Evolutionary conservation across 2,113 vertebrate species (phyloP), one percentile per base, ranked within the genome.

Genomic region (Rhea pennata): DNA sequence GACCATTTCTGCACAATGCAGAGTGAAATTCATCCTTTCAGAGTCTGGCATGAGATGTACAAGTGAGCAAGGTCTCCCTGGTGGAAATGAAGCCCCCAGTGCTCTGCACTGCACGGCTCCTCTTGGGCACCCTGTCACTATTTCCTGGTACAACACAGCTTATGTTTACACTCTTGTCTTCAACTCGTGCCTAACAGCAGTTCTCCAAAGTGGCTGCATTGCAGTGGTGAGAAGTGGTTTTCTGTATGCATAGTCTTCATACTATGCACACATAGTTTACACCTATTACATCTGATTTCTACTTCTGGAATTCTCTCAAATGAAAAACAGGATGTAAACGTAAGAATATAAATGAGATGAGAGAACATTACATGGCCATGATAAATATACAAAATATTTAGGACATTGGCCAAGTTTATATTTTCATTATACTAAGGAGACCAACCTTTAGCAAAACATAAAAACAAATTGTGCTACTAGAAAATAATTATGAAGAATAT

Each of bases 1-100:
- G 21, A 26, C 78, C 42, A n/a, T 66, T 84, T n/a, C 11, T 0
- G 14, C 65, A 51, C 40, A 23, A 12, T 61, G 3, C 8, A 71
- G n/a, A 77, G 65, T 50, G 9, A 48, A 0, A 3, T 3, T 15
- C 26, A 53, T 24, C 2, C 0, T 16, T 39, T 48, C 2, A 4
- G 44, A 44, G 36, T 9, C 24, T 31, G 26, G 42, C 24, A 14
- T 0, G 0, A 50, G 44, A 27, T 19, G 23, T 2, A 2, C 22
- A 13, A 3, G 3, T 1, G n/a, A 23, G 31, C 2, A 11, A 46
- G 44, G 33, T 72, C 39, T 31, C 66, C 26, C 27, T 9, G 0
- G 2, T 11, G 61, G 31, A 26, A 15, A 51, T 0, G 8, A 27
- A 24, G 61, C 78, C 16, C 8, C 46, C 5, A 6, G 56, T 50